Evolutionary conservation across 2,113 vertebrate species (phyloP).

Genomic region (Pseudorasbora parva): DNA sequence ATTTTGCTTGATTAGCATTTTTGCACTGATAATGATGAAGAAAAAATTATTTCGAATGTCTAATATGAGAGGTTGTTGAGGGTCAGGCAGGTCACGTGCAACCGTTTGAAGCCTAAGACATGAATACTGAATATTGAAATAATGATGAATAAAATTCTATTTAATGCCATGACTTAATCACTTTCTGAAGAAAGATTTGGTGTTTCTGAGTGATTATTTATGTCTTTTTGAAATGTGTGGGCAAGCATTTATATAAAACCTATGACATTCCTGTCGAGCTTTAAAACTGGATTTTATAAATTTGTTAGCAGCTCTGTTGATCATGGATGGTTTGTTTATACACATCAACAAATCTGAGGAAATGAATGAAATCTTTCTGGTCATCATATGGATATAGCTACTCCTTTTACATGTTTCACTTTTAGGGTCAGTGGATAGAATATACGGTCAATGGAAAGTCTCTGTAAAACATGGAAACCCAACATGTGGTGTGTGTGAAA

Average conservation of each 20-base stretch:
- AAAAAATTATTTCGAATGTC: constrained; percentile 52
- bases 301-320: too few relatives aligned
- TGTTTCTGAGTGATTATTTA: background rate
- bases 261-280: background rate
- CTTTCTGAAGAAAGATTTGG: background rate
- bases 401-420: background rate
- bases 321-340: background rate
- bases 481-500: too few relatives aligned
- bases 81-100: background rate
- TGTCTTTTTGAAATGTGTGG: background rate
- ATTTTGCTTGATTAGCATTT: constrained; percentile 68
- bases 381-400: background rate
- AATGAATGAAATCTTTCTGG: background rate
- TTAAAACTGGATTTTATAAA: background rate
- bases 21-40: constrained; percentile 69
- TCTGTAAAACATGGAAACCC: too few relatives aligned
- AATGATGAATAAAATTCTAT: constrained; percentile 39
- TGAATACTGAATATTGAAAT: constrained; percentile 21
- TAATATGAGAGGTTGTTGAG: background rate
- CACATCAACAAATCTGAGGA: background rate
- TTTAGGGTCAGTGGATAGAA: background rate
- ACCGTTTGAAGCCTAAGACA: background rate
- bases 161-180: constrained; percentile 14
- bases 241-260: background rate
- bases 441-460: too few relatives aligned